Conservation (phyloP, 1,140 invertebrate genomes). For the Apis mellifera region Amel_HAv3.1 CM009932.2:8106001-8106500, state of each 20-base stretch:
- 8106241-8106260: conserved; percentile 75
- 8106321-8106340: conserved; percentile 55
- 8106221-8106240: conserved; percentile 77
- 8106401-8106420: background rate
- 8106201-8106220: conserved; percentile 65
- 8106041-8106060: conserved; percentile 79
- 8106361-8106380: conserved; percentile 38
- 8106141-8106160: conserved; percentile 17
- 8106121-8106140: conserved; percentile 49
- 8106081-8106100: conserved; percentile 39
- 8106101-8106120: conserved; percentile 44
- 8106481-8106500: too few relatives aligned
- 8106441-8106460: too few relatives aligned
- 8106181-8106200: conserved; percentile 78
- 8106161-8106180: conserved; percentile 79
- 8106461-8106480: background rate
- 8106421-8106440: background rate
- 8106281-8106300: conserved; percentile 17
- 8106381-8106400: conserved; percentile 9
- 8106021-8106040: conserved; percentile 82
- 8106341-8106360: conserved; percentile 31
- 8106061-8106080: conserved; percentile 67
- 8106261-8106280: conserved; percentile 49
- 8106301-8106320: conserved; percentile 64
- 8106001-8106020: conserved; percentile 81